A percentile compares a stretch with the other conserved stretches of the same genome.
phyloP scores from a whole-genome alignment of 2,797 vertebrate species.

The Macropodus opercularis region DNA sequence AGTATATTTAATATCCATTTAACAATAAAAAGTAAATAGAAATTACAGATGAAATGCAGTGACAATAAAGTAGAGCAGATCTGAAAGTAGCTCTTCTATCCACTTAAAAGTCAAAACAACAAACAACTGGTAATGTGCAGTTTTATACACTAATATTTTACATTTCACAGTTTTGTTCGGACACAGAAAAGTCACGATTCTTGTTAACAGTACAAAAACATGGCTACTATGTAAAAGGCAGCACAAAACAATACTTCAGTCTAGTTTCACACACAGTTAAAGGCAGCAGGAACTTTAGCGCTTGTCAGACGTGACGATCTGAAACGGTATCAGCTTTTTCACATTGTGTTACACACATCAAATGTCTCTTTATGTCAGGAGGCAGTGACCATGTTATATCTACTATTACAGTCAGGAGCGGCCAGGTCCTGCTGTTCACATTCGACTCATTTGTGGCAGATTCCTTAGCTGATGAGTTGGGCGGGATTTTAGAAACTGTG shows the following conservation, averaged over 20 bases:
- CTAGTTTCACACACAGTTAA: slow-evolving; percentile 46
- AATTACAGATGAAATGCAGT: neutral
- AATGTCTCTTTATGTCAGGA: neutral
- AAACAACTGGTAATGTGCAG: slow-evolving; percentile 2
- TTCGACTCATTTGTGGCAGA: slow-evolving; percentile 15
- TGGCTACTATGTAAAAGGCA: slow-evolving; percentile 54
- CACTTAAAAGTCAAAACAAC: slow-evolving; percentile 3
- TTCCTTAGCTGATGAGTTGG: slow-evolving; percentile 16
- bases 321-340: no score
- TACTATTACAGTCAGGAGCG: neutral
- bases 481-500: neutral
- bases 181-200: slow-evolving; percentile 18
- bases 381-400: slow-evolving; percentile 6
- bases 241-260: slow-evolving; percentile 37
- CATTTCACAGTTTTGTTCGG: slow-evolving; percentile 56
- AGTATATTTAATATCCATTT: neutral
- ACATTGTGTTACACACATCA: neutral
- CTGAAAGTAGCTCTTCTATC: neutral
- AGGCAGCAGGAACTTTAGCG: slow-evolving; percentile 53
- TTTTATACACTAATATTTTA: slow-evolving; percentile 30
- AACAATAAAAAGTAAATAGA: neutral
- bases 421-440: neutral
- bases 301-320: slow-evolving; percentile 12
- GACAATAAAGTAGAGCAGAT: neutral
- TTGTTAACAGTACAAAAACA: slow-evolving; percentile 53